Base-by-base conservation (phyloP, 2,888 invertebrate genomes). In the Plagiodera versicolora region DNA sequence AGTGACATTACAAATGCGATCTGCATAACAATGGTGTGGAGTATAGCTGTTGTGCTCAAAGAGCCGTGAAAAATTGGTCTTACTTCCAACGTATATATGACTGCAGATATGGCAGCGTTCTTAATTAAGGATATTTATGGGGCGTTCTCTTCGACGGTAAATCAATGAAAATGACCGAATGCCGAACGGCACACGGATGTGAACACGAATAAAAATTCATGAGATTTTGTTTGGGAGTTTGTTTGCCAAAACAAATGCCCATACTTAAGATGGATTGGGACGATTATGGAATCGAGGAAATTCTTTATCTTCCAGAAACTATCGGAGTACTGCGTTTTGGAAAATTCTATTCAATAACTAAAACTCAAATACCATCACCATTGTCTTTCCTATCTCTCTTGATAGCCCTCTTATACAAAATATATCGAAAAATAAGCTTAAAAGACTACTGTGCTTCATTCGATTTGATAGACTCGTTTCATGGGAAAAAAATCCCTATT, bases 91-190 rank as follows among this genome's bases (percentile, higher is more conserved):
- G 52, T 62, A 64, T n/a, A n/a, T 66, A 65, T 58, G 65, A 58
- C 61, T 63, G 55, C 52, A 66, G 64, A 66, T 70, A 67, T 67
- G 68, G 68, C 65, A 61, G 63, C 67, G 67, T 68, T 70, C 65
- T 67, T 70, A 70, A 70, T 70, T 68, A 66, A 66, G 58, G 51
- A 57, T 65, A 68, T 70, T 70, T 70, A 70, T 70, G 63, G 58
- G 45, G 60, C 64, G 58, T 68, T 67, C 67, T 61, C 63, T 57
- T 60, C 39, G 46, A 60, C 58, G 61, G 64, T 68, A 68, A 67
- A 68, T 70, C 67, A 68, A 67, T 61, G 44, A 46, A 58, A 61
- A 67, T 67, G 58, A 61, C 62, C 56, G 58, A 63, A 57, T 61
- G 53, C 61, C 63, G 53, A 66, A 66, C 64, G 59, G 62, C 60